phyloP scores from a whole-genome alignment of 2,888 invertebrate genomes.

The Eristalis tenax region DNA sequence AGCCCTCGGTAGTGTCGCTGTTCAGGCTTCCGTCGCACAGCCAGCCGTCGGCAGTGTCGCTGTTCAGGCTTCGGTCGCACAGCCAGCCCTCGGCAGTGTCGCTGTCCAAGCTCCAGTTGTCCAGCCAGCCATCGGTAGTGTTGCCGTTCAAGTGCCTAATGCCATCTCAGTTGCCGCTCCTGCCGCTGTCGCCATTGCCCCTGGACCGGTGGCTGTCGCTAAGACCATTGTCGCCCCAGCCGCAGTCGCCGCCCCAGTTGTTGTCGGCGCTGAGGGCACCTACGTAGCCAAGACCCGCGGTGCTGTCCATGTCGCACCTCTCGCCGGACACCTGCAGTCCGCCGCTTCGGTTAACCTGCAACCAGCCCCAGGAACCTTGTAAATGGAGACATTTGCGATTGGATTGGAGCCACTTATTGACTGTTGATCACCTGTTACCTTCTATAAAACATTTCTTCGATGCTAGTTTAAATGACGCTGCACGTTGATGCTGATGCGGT shows the following conservation, averaged over 20 bases:
- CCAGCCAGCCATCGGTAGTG: slow-evolving; percentile 1
- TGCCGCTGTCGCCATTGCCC: slow-evolving; percentile 19
- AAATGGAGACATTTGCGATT: slow-evolving; percentile 5
- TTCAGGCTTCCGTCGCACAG: slow-evolving; percentile 11
- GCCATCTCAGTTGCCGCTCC: slow-evolving; percentile 5
- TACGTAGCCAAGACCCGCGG: slow-evolving; percentile 67
- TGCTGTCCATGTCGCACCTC: slow-evolving; percentile 58
- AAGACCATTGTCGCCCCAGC: slow-evolving; percentile 11
- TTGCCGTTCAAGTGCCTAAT: slow-evolving; percentile 16
- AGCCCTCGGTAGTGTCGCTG: background rate
- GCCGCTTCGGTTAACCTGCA: slow-evolving; percentile 60
- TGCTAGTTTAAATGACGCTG: background rate
- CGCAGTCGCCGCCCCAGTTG: slow-evolving; percentile 36
- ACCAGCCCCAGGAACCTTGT: slow-evolving; percentile 66
- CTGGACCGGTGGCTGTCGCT: slow-evolving; percentile 5
- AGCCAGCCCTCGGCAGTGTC: background rate
- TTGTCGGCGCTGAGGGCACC: slow-evolving; percentile 57
- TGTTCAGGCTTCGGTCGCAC: slow-evolving; percentile 9
- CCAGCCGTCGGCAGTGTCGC: background rate
- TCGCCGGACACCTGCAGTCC: slow-evolving; percentile 60
- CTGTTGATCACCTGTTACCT: slow-evolving; percentile 12
- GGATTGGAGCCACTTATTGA: background rate
- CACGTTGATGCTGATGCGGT: background rate
- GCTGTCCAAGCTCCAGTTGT: slow-evolving; percentile 7
- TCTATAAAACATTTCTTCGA: background rate